Evolutionary conservation across 2,888 invertebrate genomes (phyloP).

Genomic region (Oscheius onirici): DNA sequence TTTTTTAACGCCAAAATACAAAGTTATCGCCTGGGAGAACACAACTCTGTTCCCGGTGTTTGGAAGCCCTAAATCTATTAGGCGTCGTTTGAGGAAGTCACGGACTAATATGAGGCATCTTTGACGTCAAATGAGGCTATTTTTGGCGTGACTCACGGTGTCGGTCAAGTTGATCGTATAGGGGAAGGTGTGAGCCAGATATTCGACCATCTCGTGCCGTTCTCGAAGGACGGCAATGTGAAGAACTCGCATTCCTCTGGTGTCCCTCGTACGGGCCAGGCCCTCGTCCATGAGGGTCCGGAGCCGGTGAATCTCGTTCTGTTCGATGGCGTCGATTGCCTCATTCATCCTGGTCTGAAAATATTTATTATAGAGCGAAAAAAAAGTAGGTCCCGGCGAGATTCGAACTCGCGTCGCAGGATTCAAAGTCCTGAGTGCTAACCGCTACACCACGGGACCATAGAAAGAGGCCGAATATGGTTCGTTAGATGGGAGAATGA

Average conservation of each 20-base stretch:
- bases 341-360: slow-evolving; percentile 55
- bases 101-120: background rate
- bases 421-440: slow-evolving; percentile 56
- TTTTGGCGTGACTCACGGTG: slow-evolving; percentile 1
- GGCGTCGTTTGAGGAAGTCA: background rate
- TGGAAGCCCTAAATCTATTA: background rate
- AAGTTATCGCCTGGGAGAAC: too few relatives aligned
- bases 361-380: background rate
- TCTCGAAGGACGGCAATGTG: slow-evolving; percentile 67
- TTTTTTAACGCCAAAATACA: too few relatives aligned
- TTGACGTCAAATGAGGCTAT: too few relatives aligned
- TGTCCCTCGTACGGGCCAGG: slow-evolving; percentile 60
- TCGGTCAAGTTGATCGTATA: slow-evolving; percentile 59
- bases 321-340: slow-evolving; percentile 63
- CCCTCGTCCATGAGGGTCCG: slow-evolving; percentile 60
- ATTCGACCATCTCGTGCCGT: slow-evolving; percentile 67
- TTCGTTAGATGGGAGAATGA: too few relatives aligned
- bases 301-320: slow-evolving; percentile 60
- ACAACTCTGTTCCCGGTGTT: too few relatives aligned
- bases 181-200: slow-evolving; percentile 57
- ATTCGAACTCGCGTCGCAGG: slow-evolving; percentile 45
- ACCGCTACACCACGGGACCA: slow-evolving; percentile 74
- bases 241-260: slow-evolving; percentile 60
- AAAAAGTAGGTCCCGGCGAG: slow-evolving; percentile 24
- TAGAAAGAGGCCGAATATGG: too few relatives aligned